These are phyloP conservation scores for Philotrypesis tridentata DNA, from an alignment of 1,140 invertebrate genomes.

Conservation along the genomic window DNA sequence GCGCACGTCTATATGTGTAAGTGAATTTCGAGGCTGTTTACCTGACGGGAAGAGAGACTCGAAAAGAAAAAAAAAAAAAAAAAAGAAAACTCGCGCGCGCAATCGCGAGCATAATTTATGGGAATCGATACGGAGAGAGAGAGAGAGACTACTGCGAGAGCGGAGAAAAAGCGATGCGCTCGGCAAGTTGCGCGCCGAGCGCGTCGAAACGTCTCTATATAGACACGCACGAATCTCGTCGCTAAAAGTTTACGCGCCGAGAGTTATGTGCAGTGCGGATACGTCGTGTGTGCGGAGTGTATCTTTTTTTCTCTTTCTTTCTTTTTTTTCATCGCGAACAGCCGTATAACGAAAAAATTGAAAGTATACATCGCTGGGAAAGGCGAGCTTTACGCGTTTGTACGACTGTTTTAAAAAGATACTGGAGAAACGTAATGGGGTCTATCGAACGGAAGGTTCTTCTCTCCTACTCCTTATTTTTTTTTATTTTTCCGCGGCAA, in stretches of 20 bases:
- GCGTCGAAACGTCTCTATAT: background rate
- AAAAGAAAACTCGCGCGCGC: background rate
- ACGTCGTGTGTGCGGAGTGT: background rate
- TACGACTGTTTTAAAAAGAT: too few species aligned
- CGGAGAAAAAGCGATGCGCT: background rate
- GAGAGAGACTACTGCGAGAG: background rate
- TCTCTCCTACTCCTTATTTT: background rate
- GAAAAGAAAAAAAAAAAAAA: too few species aligned
- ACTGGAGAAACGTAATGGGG: too few species aligned
- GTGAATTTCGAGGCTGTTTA: too few species aligned
- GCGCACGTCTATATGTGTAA: too few species aligned
- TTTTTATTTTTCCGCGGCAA: background rate
- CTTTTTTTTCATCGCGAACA: background rate
- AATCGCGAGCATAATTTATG: slow-evolving; percentile 13
- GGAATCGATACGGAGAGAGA: background rate
- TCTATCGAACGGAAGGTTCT: too few species aligned
- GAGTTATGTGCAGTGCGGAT: background rate
- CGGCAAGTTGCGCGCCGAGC: background rate
- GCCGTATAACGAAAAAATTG: too few species aligned
- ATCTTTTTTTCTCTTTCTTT: background rate
- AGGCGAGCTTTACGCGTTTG: too few species aligned
- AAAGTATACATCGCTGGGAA: too few species aligned
- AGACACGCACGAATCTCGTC: background rate
- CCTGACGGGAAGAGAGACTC: too few species aligned
- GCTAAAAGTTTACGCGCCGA: background rate